These are phyloP conservation scores for Lepeophtheirus salmonis DNA, from an alignment of 1,140 invertebrate species.

Conservation along the genomic window DNA sequence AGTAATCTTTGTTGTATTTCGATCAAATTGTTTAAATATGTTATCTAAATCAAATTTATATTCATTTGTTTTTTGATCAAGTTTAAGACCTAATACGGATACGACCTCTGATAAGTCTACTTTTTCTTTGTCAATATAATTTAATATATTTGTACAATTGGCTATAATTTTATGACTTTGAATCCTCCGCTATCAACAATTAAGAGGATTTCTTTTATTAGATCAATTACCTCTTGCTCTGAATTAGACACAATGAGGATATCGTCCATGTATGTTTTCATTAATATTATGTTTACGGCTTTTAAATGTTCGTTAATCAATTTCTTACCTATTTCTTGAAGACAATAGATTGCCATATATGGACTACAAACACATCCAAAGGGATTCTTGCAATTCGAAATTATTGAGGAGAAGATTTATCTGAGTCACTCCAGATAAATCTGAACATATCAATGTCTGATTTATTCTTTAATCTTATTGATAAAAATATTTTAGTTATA, in stretches of 20 bases:
- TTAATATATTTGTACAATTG: not conserved
- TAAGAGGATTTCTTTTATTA: not conserved
- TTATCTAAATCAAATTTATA: conserved; percentile 5
- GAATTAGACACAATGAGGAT: not conserved
- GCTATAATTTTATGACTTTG: conserved; percentile 1
- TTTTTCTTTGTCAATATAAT: not conserved
- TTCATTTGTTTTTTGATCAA: conserved; percentile 1
- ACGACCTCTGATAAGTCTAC: not conserved
- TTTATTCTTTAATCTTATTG: not conserved
- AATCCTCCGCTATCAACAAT: conserved; percentile 3
- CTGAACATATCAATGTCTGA: conserved; percentile 1
- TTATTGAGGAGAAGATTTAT: not conserved
- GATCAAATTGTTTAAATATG: conserved; percentile 8
- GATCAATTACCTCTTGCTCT: not conserved
- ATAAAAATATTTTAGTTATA: conserved; percentile 2
- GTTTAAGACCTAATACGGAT: not conserved
- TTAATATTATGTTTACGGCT: not conserved
- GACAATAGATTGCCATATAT: not conserved
- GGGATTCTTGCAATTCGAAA: not conserved
- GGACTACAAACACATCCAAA: conserved; percentile 6
- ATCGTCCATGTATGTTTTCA: conserved; percentile 4
- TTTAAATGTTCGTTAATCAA: not conserved
- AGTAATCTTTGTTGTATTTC: not conserved
- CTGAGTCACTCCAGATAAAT: not conserved
- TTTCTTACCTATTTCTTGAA: conserved; percentile 3